phyloP scores from a whole-genome alignment of 2,113 vertebrate genomes.

The Malurus elegans region DNA sequence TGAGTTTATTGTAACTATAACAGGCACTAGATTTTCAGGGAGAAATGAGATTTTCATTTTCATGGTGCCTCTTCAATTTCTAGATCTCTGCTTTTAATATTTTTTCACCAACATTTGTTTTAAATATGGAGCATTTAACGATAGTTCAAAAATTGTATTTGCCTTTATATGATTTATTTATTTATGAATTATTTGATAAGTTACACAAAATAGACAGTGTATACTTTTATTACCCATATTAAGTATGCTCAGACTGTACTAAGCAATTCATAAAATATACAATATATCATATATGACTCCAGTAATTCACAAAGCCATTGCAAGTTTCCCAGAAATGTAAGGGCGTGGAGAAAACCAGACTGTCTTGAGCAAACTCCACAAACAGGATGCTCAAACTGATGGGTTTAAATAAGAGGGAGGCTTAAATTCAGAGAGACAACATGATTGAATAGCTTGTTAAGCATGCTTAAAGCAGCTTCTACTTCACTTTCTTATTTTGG shows the following conservation, averaged over 20 bases:
- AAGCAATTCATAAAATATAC: slow-evolving; percentile 38
- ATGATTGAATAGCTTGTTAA: background rate
- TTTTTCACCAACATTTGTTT: slow-evolving; percentile 16
- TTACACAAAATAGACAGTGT: background rate
- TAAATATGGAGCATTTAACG: slow-evolving; percentile 41
- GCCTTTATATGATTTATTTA: slow-evolving; percentile 40
- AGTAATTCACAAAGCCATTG: slow-evolving; percentile 15
- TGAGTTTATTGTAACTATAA: slow-evolving; percentile 11
- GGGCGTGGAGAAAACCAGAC: background rate
- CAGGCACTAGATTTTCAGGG: slow-evolving; percentile 3
- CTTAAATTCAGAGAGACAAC: background rate
- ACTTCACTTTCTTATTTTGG: background rate
- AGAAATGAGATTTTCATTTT: slow-evolving; percentile 41
- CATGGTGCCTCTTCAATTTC: slow-evolving; percentile 4
- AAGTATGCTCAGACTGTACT: slow-evolving; percentile 25
- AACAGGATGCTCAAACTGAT: background rate
- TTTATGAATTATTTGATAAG: slow-evolving; percentile 13
- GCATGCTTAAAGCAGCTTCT: background rate
- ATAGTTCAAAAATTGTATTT: slow-evolving; percentile 46
- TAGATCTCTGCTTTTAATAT: slow-evolving; percentile 18
- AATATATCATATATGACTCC: background rate
- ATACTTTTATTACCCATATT: slow-evolving; percentile 23
- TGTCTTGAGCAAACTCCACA: background rate
- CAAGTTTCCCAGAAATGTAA: background rate
- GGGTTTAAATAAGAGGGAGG: background rate